These are phyloP conservation scores for Todus mexicanus DNA, from an alignment of 2,797 vertebrate genomes.

Conservation along the genomic window DNA sequence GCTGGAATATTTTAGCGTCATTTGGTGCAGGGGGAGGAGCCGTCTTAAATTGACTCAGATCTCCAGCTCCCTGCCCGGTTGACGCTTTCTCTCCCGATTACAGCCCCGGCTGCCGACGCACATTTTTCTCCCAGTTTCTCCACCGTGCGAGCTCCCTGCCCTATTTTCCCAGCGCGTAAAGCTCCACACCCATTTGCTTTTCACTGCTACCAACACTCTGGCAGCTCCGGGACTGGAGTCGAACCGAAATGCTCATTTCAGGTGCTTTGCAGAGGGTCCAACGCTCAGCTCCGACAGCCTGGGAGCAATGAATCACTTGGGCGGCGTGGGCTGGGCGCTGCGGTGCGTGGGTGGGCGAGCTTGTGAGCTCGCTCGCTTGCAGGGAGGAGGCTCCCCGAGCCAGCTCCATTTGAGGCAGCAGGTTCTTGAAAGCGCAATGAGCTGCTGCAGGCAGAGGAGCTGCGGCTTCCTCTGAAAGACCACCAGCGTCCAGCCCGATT, in stretches of 20 bases:
- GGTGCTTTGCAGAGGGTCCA: neutral
- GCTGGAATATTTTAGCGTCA: neutral
- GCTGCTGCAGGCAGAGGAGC: neutral
- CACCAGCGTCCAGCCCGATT: accelerated
- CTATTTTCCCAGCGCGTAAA: neutral
- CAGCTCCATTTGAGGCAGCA: neutral
- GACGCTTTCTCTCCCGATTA: neutral
- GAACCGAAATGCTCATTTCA: neutral
- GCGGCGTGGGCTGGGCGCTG: neutral
- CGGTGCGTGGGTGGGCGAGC: accelerated
- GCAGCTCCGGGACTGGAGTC: neutral
- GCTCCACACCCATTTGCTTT: neutral
- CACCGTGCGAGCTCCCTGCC: conserved; percentile 17
- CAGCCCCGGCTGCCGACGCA: neutral
- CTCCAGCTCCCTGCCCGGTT: neutral
- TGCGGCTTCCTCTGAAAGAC: neutral
- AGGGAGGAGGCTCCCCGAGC: neutral
- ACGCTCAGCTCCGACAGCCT: neutral
- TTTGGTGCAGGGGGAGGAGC: conserved; percentile 54
- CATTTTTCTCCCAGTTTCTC: neutral
- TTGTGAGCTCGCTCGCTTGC: accelerated
- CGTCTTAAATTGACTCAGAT: neutral
- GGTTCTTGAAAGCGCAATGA: accelerated
- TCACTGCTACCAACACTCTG: neutral
- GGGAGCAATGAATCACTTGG: neutral